Conservation (phyloP, 2,888 invertebrate genomes). For the Pseudeuparius sepicola region DNA sequence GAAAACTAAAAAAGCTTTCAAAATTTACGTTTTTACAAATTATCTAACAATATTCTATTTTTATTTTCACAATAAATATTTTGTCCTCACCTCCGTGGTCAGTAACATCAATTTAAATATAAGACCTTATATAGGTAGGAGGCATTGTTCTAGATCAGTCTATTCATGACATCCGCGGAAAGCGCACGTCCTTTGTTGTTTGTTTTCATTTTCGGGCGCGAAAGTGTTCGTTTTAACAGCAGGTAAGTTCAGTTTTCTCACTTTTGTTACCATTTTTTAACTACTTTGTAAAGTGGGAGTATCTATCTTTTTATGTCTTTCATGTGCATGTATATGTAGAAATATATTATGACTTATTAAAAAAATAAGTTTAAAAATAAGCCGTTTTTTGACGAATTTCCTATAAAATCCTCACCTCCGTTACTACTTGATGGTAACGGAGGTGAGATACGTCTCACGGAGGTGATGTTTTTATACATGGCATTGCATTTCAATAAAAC, state of each 20-base stretch:
- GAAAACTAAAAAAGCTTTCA: conserved; percentile 1
- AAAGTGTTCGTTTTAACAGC: too few species aligned
- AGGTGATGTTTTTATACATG: conserved; percentile 9
- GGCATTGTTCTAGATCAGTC: too few species aligned
- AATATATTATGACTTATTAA: too few species aligned
- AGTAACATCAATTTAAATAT: too few species aligned
- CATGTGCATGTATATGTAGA: too few species aligned
- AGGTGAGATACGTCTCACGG: conserved; percentile 7
- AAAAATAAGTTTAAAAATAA: too few species aligned
- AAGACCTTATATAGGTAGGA: too few species aligned
- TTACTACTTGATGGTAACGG: conserved; percentile 9
- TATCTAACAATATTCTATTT: conserved; percentile 1
- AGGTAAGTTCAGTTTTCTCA: conserved; percentile 1
- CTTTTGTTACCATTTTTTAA: background rate
- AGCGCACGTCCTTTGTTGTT: conserved; percentile 1
- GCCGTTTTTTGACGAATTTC: too few species aligned
- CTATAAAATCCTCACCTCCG: conserved; percentile 11
- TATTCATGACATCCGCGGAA: conserved; percentile 1
- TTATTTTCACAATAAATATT: background rate
- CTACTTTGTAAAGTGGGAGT: conserved; percentile 1
- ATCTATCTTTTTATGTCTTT: too few species aligned
- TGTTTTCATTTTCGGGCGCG: too few species aligned
- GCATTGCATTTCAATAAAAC: too few species aligned
- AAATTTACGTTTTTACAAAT: background rate
- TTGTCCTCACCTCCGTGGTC: conserved; percentile 3